phyloP scores from a whole-genome alignment of 2,888 invertebrate genomes.

The Sialis lutaria region DNA sequence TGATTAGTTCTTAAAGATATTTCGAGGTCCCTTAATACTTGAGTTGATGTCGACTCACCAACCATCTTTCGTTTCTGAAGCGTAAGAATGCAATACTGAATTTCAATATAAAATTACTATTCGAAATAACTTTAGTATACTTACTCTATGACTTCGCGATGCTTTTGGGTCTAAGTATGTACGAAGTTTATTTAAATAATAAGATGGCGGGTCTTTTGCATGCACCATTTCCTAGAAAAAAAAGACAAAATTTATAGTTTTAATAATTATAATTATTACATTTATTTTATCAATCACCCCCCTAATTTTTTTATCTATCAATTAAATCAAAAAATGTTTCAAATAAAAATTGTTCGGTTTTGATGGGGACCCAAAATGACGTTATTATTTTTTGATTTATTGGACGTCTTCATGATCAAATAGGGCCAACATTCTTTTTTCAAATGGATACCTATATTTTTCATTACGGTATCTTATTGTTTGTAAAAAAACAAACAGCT shows the following conservation, averaged over 20 bases:
- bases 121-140: constrained; percentile 20
- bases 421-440: no score
- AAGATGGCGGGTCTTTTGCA: constrained; percentile 93
- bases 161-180: constrained; percentile 95
- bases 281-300: no score
- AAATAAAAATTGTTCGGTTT: no score
- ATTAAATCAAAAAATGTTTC: no score
- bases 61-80: constrained; percentile 94
- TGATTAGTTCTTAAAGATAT: constrained; percentile 97
- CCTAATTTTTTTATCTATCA: no score
- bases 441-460: no score
- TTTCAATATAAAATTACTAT: background rate
- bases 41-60: constrained; percentile 93
- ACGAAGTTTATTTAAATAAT: constrained; percentile 87
- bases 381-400: no score
- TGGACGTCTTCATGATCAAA: no score
- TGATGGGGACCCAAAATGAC: no score
- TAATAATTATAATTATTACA: no score
- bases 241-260: background rate
- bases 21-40: constrained; percentile 94
- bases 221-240: constrained; percentile 83
- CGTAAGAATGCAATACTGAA: background rate
- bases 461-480: no score
- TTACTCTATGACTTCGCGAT: constrained; percentile 84
- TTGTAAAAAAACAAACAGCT: no score